Percentiles rank a stretch among this genome's conserved stretches.
These are phyloP conservation scores for Calliphora vomitoria DNA, from an alignment of 2,888 invertebrate genomes.

Conservation along the genomic window DNA sequence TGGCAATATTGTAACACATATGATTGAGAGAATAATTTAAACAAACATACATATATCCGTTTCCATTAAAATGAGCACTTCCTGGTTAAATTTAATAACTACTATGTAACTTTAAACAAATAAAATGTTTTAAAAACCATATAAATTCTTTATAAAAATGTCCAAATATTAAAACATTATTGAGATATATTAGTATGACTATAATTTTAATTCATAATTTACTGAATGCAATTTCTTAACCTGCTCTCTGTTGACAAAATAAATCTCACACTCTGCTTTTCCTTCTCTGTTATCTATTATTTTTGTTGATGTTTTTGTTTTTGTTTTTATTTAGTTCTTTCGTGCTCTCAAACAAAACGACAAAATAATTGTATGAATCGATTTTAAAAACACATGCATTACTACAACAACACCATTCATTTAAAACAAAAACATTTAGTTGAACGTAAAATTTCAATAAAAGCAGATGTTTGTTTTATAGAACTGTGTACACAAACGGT, in stretches of 20 bases:
- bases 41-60: slow-evolving; percentile 26
- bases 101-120: background rate
- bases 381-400: slow-evolving; percentile 37
- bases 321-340: background rate
- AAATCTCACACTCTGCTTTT: background rate
- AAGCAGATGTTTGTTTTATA: background rate
- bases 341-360: slow-evolving; percentile 25
- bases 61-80: slow-evolving; percentile 3
- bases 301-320: background rate
- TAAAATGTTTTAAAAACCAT: background rate
- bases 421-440: slow-evolving; percentile 59
- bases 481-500: slow-evolving; percentile 25
- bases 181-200: background rate
- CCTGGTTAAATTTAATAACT: background rate
- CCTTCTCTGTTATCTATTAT: background rate
- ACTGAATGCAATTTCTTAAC: background rate
- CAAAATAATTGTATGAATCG: slow-evolving; percentile 31
- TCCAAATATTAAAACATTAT: too few relatives aligned
- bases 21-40: background rate
- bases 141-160: background rate
- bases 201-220: slow-evolving; percentile 19
- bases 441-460: slow-evolving; percentile 51
- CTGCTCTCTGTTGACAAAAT: background rate
- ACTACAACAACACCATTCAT: background rate
- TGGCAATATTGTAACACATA: background rate